Evolutionary conservation across 92 coral and sea anemone species (phyloP), one percentile per base, ranked within the genome.

Genomic region (Virgularia gustaviana): DNA sequence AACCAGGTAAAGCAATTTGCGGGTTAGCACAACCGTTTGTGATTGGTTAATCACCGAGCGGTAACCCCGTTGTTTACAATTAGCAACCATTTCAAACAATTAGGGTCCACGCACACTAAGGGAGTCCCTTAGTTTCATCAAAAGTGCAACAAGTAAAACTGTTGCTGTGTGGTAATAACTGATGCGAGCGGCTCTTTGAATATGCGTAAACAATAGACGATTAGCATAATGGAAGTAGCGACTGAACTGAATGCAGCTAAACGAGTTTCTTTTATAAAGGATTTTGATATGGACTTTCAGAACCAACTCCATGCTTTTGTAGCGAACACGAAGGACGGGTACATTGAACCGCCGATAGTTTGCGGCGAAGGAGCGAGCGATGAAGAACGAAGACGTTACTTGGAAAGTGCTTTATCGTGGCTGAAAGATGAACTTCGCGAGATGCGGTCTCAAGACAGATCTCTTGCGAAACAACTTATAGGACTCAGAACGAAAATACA

Each of bases 401-500:
- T 83, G 22, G 86, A 87, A 63, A 77, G 71, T 56, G 91, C 91
- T 5, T 62, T 87, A 13, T 42, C 54, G 20, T 87, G 91, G 91
- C 64, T 87, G 34, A 82, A 82, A 53, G 76, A 57, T 18, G 88
- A 87, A 72, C 85, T 87, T 0, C 82, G 82, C 36, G 91, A 78
- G 22, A 83, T 87, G 88, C 79, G 79, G 6, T 71, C 81, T 49
- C 91, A 87, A 41, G 91, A 87, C 73, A 87, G 81, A 34, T 76
- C 81, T 32, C 81, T 87, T 15, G 88, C 91, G 19, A 81, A 76
- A 23, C 91, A 87, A 52, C 71, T 87, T 28, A 87, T 87, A 15
- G 78, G 81, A 29, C 83, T 87, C 31, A 81, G 91, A 49, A 57
- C 88, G 52, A 87, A 82, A 66, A 87, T 87, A 60, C 87, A 87